These are phyloP conservation scores for Megaustenia siamemsis DNA, from an alignment of 2,888 invertebrate genomes.

Conservation along the genomic window DNA sequence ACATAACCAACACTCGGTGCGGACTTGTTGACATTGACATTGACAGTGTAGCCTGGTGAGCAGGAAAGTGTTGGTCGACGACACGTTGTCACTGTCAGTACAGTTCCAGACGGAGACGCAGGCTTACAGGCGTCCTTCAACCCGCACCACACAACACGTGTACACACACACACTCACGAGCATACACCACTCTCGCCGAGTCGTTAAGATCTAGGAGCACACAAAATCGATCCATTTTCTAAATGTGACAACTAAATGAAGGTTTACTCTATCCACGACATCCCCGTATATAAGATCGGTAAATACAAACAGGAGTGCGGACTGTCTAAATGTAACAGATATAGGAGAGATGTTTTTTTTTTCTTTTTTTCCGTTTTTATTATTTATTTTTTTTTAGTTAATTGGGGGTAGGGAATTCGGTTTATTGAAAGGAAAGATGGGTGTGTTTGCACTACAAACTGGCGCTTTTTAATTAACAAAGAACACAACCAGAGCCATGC, in stretches of 20 bases:
- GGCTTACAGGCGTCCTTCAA: background rate
- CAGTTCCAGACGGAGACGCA: background rate
- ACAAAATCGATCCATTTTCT: constrained; percentile 11
- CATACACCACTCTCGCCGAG: background rate
- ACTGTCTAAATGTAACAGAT: background rate
- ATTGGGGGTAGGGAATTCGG: too few relatives aligned
- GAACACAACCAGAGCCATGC: too few relatives aligned
- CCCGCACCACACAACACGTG: background rate
- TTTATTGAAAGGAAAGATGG: too few relatives aligned
- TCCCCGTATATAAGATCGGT: background rate
- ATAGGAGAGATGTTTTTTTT: too few relatives aligned
- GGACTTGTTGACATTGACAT: background rate
- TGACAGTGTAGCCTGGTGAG: background rate
- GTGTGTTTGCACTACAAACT: too few relatives aligned
- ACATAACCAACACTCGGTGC: background rate
- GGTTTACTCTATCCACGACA: background rate
- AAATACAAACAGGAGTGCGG: background rate
- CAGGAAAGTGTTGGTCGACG: background rate
- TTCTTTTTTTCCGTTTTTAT: too few relatives aligned
- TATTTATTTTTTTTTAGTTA: too few relatives aligned
- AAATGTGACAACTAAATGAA: background rate
- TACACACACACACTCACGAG: background rate
- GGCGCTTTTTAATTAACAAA: too few relatives aligned
- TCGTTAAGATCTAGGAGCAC: background rate
- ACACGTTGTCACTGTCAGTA: background rate